Percentiles rank a stretch among this genome's conserved stretches.
These are phyloP conservation scores for Geotrupes spiniger DNA, from an alignment of 2,888 invertebrate species.

Conservation along the genomic window DNA sequence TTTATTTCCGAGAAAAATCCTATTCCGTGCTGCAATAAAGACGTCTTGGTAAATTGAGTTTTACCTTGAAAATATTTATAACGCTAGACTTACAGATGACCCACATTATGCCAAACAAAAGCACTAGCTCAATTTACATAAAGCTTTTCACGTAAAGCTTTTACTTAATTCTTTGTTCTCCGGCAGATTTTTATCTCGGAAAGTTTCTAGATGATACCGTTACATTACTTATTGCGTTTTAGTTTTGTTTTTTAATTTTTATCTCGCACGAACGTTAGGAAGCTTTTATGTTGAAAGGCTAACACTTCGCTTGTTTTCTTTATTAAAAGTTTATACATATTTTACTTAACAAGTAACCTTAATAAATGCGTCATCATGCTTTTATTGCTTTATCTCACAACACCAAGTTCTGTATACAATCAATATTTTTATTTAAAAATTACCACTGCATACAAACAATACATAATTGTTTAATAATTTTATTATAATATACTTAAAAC, in stretches of 20 bases:
- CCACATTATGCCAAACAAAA: constrained; percentile 21
- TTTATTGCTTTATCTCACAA: too few relatives aligned
- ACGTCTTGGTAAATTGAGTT: constrained; percentile 17
- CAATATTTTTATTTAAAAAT: too few relatives aligned
- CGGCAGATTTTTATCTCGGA: constrained; percentile 16
- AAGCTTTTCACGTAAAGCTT: constrained; percentile 13
- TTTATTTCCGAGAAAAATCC: constrained; percentile 11
- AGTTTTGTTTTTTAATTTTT: constrained; percentile 3
- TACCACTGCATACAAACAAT: too few relatives aligned
- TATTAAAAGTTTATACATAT: too few relatives aligned
- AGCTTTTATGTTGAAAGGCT: constrained; percentile 1
- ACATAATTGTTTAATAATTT: too few relatives aligned
- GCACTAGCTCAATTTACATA: constrained; percentile 19
- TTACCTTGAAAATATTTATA: constrained; percentile 21
- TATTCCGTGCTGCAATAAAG: constrained; percentile 10
- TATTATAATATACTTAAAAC: too few relatives aligned
- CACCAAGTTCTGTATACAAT: too few relatives aligned
- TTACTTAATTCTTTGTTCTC: constrained; percentile 23
- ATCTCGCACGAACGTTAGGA: not conserved
- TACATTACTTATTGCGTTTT: not conserved
- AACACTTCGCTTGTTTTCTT: not conserved
- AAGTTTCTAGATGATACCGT: constrained; percentile 5
- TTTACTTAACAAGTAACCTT: too few relatives aligned
- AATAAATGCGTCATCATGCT: too few relatives aligned
- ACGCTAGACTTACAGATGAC: constrained; percentile 21